Percentiles rank a stretch among this genome's conserved stretches.
These are phyloP conservation scores for Flexamia atlantica DNA, from an alignment of 2,888 invertebrate genomes.

Conservation along the genomic window DNA sequence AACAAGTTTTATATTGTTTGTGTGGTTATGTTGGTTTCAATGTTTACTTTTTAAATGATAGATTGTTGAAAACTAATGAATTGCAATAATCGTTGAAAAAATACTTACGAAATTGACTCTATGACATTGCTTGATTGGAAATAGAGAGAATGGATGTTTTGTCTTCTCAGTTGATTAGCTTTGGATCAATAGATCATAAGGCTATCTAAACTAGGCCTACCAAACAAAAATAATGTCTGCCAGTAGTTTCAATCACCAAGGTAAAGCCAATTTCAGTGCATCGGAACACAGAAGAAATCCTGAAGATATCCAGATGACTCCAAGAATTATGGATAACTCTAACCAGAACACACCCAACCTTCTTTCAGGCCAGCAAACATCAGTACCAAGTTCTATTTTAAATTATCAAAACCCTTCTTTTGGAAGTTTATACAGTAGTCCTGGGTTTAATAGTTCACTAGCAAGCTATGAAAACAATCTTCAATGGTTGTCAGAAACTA, in stretches of 20 bases:
- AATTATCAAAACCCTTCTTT: conserved; percentile 32
- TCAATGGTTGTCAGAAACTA: conserved; percentile 63
- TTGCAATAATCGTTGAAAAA: no score
- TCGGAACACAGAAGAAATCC: conserved; percentile 7
- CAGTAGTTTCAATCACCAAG: not conserved
- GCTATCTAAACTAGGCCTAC: not conserved
- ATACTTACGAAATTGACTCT: no score
- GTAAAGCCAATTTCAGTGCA: not conserved
- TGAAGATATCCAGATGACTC: not conserved
- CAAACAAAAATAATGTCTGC: not conserved
- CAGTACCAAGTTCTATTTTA: conserved; percentile 11
- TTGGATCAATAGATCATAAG: no score
- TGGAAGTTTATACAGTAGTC: conserved; percentile 36
- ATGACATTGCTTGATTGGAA: no score
- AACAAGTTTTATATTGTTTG: no score
- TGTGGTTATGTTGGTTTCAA: no score
- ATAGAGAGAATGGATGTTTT: no score
- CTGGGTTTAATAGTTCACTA: conserved; percentile 45
- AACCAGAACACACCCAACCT: not conserved
- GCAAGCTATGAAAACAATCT: conserved; percentile 59
- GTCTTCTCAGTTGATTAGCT: no score
- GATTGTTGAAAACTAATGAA: no score
- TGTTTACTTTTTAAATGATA: no score
- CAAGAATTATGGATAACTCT: not conserved
- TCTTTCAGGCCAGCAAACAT: conserved; percentile 10